Evolutionary conservation across 1,140 invertebrate genomes (phyloP).

Genomic region (Atta colombica): DNA sequence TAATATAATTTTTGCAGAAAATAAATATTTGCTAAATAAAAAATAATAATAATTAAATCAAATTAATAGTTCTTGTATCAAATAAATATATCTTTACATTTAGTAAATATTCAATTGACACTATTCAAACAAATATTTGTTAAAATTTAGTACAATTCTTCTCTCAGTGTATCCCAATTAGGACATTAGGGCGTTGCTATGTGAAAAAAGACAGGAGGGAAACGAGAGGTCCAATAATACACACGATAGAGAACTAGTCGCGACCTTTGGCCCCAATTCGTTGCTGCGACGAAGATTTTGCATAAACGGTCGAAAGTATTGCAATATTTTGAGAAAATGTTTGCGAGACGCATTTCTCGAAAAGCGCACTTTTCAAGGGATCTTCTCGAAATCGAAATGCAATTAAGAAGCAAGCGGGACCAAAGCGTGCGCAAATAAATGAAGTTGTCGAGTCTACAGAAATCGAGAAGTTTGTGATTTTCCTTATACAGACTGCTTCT

Average conservation of each 20-base stretch:
- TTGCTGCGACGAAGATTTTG: background rate
- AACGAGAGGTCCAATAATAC: background rate
- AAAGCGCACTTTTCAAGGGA: background rate
- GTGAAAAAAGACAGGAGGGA: conserved; percentile 31
- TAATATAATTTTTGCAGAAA: too few relatives aligned
- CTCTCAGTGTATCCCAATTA: conserved; percentile 65
- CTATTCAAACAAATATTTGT: too few relatives aligned
- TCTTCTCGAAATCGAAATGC: background rate
- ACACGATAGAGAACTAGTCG: background rate
- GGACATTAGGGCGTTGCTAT: conserved; percentile 62
- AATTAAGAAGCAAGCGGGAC: background rate
- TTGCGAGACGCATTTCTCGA: background rate
- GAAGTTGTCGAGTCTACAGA: background rate
- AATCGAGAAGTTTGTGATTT: conserved; percentile 11
- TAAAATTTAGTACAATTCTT: too few relatives aligned
- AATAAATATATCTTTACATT: too few relatives aligned
- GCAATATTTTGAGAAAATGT: background rate
- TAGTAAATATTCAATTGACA: too few relatives aligned
- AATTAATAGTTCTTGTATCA: too few relatives aligned
- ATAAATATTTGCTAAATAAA: too few relatives aligned
- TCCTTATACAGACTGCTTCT: background rate
- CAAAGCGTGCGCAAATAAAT: background rate
- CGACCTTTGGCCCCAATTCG: background rate
- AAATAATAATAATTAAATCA: too few relatives aligned
- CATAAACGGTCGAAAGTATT: too few relatives aligned